These are phyloP conservation scores for Lasioglossum malachurum DNA, from an alignment of 2,888 invertebrate species.

Conservation along the genomic window DNA sequence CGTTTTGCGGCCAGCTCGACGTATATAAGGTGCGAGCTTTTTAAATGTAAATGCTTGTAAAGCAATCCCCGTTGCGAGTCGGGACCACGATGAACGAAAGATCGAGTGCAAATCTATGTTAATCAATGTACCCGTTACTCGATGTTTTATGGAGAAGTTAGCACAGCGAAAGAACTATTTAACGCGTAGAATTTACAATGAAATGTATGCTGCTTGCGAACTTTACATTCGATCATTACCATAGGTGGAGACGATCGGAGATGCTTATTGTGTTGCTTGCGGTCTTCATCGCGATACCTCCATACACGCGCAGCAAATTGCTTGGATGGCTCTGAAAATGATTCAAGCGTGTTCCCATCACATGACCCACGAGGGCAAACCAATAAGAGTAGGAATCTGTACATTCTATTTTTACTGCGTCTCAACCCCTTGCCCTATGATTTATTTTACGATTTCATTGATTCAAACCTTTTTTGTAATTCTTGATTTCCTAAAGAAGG, in stretches of 20 bases:
- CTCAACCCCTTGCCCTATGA: too few relatives aligned
- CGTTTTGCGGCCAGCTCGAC: slow-evolving; percentile 96
- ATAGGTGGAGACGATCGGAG: slow-evolving; percentile 98
- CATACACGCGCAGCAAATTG: slow-evolving; percentile 97
- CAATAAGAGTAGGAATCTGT: slow-evolving; percentile 89
- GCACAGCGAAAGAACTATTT: neutral
- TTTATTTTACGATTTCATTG: too few relatives aligned
- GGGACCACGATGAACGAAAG: neutral
- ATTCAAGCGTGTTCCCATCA: slow-evolving; percentile 95
- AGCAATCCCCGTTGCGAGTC: neutral
- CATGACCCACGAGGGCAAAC: slow-evolving; percentile 95
- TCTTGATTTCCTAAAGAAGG: too few relatives aligned
- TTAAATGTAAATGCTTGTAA: neutral
- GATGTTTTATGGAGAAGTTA: neutral
- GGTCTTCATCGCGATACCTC: slow-evolving; percentile 94
- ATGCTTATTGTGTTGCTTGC: slow-evolving; percentile 98
- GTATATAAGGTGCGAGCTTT: slow-evolving; percentile 92
- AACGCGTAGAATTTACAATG: neutral
- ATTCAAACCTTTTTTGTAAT: too few relatives aligned
- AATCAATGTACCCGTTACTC: neutral
- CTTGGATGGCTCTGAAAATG: slow-evolving; percentile 98
- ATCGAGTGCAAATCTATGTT: neutral
- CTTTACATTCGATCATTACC: neutral
- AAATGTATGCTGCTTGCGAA: slow-evolving; percentile 76
- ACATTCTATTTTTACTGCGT: neutral